These are phyloP conservation scores for Adrianichthys oophorus DNA, from an alignment of 2,797 vertebrate genomes.

Conservation along the genomic window DNA sequence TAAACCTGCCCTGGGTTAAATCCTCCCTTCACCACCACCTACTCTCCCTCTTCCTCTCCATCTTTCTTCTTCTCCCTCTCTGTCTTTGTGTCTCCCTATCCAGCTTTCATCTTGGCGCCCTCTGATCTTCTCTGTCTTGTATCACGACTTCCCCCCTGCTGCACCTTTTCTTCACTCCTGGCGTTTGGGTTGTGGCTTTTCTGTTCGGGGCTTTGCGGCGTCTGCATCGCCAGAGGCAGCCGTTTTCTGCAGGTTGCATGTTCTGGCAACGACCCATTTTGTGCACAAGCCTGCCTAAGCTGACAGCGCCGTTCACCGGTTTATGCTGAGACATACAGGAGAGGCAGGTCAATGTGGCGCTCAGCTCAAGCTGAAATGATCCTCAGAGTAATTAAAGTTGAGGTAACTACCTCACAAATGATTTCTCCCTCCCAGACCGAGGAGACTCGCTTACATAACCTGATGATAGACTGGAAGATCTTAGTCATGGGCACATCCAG, in stretches of 20 bases:
- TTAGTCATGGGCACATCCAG: conserved; percentile 56
- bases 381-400: conserved; percentile 58
- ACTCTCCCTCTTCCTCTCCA: conserved; percentile 12
- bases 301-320: conserved; percentile 12
- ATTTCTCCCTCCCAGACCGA: conserved; percentile 59
- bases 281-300: background rate
- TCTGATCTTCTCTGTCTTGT: conserved; percentile 38
- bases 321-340: conserved; percentile 6
- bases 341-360: conserved; percentile 16
- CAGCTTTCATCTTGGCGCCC: conserved; percentile 38
- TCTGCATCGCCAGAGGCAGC: conserved; percentile 15
- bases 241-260: conserved; percentile 21
- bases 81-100: conserved; percentile 32
- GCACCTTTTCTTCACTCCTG: background rate
- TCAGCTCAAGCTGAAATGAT: conserved; percentile 34
- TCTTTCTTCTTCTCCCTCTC: conserved; percentile 19
- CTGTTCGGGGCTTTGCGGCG: conserved; percentile 12
- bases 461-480: conserved; percentile 48
- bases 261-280: conserved; percentile 32
- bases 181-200: conserved; percentile 25
- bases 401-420: conserved; percentile 37
- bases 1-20: conserved; percentile 67
- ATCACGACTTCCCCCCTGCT: conserved; percentile 17
- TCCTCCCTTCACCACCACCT: conserved; percentile 40
- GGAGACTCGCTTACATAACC: conserved; percentile 53